Percentiles rank a stretch among this genome's conserved stretches.
phyloP scores from a whole-genome alignment of 2,113 vertebrate species.

The Myotis brandtii region DNA sequence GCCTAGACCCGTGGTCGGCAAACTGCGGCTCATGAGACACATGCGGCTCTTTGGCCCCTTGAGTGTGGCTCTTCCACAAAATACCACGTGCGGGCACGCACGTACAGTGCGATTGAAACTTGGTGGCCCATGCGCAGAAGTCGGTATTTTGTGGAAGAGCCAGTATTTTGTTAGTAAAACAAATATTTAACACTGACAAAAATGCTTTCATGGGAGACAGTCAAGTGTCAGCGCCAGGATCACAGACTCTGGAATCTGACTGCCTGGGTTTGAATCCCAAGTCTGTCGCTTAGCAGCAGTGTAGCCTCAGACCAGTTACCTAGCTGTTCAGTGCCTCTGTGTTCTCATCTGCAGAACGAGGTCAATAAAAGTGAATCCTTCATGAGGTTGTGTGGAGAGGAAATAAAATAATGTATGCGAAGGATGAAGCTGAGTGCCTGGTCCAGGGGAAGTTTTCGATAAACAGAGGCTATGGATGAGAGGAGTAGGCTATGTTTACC shows the following conservation, averaged over 20 bases:
- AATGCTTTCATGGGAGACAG: neutral
- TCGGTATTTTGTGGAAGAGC: too few relatives aligned
- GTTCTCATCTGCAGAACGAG: constrained; percentile 15
- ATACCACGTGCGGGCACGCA: too few relatives aligned
- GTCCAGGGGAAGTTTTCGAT: neutral
- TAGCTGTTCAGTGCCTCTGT: neutral
- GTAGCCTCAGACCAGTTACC: neutral
- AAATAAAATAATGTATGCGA: neutral
- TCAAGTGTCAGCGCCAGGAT: neutral
- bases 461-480: neutral
- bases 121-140: too few relatives aligned
- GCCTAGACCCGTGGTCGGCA: too few relatives aligned
- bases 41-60: too few relatives aligned
- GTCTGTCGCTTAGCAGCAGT: too few relatives aligned
- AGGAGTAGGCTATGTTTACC: neutral
- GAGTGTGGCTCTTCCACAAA: too few relatives aligned
- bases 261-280: neutral
- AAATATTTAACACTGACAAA: too few relatives aligned
- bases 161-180: too few relatives aligned
- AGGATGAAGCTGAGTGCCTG: neutral
- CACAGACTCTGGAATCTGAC: neutral
- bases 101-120: too few relatives aligned
- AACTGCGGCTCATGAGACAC: too few relatives aligned
- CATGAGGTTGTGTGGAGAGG: neutral
- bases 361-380: neutral